These are phyloP conservation scores for Gymnodraco acuticeps DNA, from an alignment of 2,797 vertebrate species.

Conservation along the genomic window DNA sequence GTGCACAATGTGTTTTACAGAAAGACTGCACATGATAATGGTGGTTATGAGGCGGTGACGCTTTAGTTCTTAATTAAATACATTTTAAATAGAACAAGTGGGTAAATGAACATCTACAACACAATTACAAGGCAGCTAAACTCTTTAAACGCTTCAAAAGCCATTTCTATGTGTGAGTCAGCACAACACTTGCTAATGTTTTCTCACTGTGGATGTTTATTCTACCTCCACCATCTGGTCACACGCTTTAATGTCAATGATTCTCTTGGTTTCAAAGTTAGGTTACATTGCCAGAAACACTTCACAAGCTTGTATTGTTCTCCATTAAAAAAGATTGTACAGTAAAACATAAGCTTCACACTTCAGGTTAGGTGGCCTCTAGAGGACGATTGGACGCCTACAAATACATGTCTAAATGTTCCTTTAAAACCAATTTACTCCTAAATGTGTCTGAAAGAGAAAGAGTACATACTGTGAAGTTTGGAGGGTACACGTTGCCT, in stretches of 20 bases:
- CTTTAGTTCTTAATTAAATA: neutral
- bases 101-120: neutral
- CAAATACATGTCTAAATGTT: neutral
- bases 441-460: neutral
- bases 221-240: neutral
- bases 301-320: neutral
- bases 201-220: neutral
- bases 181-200: slow-evolving; percentile 3
- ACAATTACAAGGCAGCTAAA: neutral
- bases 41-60: neutral
- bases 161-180: neutral
- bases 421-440: neutral
- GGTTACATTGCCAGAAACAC: neutral
- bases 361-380: neutral
- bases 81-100: neutral
- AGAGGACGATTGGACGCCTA: too few species aligned
- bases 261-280: neutral
- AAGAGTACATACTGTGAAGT: neutral
- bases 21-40: neutral
- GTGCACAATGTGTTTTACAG: neutral
- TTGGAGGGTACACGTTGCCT: neutral
- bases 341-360: neutral
- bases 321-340: neutral
- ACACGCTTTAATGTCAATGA: neutral
- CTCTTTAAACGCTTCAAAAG: neutral